Evolutionary conservation across 2,797 vertebrate genomes (phyloP).

Genomic region (Octomys mimax): DNA sequence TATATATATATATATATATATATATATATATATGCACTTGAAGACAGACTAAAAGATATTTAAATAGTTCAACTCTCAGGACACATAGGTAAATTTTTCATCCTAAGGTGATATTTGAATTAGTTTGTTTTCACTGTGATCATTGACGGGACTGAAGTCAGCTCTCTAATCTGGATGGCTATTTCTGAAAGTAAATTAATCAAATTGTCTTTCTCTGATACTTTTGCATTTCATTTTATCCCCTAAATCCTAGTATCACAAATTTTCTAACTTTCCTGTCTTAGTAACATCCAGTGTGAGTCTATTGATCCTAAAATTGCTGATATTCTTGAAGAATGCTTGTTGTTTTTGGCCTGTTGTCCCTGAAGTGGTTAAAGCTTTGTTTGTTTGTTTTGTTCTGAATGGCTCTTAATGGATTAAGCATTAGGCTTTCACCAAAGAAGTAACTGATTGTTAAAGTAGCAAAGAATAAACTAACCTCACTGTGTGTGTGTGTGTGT

Average conservation of each 20-base stretch:
- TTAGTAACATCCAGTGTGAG: conserved; percentile 85
- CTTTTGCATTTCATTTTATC: conserved; percentile 75
- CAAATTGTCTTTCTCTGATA: conserved; percentile 86
- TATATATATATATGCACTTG: conserved; percentile 53
- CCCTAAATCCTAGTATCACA: conserved; percentile 85
- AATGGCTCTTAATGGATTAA: conserved; percentile 93
- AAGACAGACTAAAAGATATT: conserved; percentile 83
- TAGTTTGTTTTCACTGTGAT: conserved; percentile 86
- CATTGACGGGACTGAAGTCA: conserved; percentile 83
- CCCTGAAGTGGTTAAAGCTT: conserved; percentile 92
- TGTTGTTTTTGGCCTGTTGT: conserved; percentile 91
- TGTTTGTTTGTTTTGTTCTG: conserved; percentile 94
- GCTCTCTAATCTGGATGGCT: conserved; percentile 80
- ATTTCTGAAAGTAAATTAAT: conserved; percentile 86
- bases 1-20: neutral
- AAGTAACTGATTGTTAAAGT: conserved; percentile 90
- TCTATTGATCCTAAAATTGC: conserved; percentile 92
- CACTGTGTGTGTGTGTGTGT: conserved; percentile 69
- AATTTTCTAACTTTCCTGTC: conserved; percentile 91
- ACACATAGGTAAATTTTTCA: conserved; percentile 82
- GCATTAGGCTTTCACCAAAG: conserved; percentile 90
- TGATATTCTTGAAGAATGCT: conserved; percentile 89
- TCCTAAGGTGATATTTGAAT: conserved; percentile 85
- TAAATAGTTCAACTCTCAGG: conserved; percentile 80
- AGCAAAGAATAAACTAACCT: conserved; percentile 86